Base-by-base conservation (phyloP, 2,888 invertebrate species). In the Tetanocera ferruginea region DNA sequence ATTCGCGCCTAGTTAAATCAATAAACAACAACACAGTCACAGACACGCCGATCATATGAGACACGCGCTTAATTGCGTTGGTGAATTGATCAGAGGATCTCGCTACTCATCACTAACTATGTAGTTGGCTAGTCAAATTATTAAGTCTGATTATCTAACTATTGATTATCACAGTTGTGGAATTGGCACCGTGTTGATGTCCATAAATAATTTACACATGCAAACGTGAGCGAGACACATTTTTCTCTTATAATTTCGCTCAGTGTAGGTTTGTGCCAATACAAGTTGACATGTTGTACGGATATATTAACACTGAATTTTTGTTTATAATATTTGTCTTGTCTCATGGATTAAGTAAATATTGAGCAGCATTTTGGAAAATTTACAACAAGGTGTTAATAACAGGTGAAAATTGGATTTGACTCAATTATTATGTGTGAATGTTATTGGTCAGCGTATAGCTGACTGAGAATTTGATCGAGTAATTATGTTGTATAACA, bases 1-100 rank as follows among this genome's bases (percentile, higher is more conserved):
- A 79, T 81, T 81, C 49, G 49, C 71, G 60, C 37, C 17, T 37
- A 60, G 52, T 34, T 34, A 37, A 11, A 11, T 3, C 69, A 67
- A 23, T 6, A 43, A 69, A 19, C 14, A 23, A 9, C 67, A 49
- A 19, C 9, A 77, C 77, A 71, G 67, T 67, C 77, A 64, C 31
- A 62, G 52, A 76, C 23, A 64, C 60, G 57, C 71, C 76, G 17
- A 76, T 60, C 69, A 80, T 28, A 76, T 23, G 57, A 17, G 25
- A 31, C 31, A 57, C 72, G 37, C 14, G 23, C 19, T 34, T 28
- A 31, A 19, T 52, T 9, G 31, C 52, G 55, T 9, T 28, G 28
- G 19, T 11, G 31, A 28, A 55, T 19, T 49, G 43, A 23, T 69
- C 28, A 23, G 51, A 69, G 67, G 67, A 67, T 67, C 37, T 67